Evolutionary conservation across 1,140 invertebrate species (phyloP).

Genomic region (Leptopilina boulardi): DNA sequence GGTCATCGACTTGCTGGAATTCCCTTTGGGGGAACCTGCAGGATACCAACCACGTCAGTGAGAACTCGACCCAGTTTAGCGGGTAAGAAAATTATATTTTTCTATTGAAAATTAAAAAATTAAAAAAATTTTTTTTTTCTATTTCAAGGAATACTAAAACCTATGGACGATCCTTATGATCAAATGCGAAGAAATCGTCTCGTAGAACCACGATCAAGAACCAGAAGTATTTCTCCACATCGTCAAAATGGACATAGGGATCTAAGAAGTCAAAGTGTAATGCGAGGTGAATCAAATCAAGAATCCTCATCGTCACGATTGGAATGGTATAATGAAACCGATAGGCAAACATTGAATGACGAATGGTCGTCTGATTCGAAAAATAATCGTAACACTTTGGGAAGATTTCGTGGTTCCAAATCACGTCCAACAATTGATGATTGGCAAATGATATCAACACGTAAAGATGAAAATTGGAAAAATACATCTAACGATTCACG

Average conservation of each 20-base stretch:
- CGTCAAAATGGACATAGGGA: constrained; percentile 73
- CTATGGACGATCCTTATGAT: constrained; percentile 84
- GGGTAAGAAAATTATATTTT: constrained; percentile 57
- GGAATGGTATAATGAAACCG: constrained; percentile 69
- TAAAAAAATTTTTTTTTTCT: neutral
- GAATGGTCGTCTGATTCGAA: constrained; percentile 40
- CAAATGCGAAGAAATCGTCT: constrained; percentile 85
- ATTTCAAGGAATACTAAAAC: constrained; percentile 65
- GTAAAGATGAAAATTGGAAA: constrained; percentile 49
- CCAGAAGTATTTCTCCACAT: constrained; percentile 79
- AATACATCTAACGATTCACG: constrained; percentile 65
- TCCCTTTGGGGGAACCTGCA: constrained; percentile 76
- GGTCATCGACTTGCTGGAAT: constrained; percentile 82
- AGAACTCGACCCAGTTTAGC: constrained; percentile 70
- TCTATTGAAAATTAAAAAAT: no score
- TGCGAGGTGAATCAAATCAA: constrained; percentile 66
- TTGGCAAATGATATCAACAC: constrained; percentile 44
- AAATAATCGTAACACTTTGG: constrained; percentile 36
- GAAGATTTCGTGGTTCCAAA: constrained; percentile 52
- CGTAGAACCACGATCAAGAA: constrained; percentile 79
- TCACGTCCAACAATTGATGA: neutral
- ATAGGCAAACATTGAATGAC: constrained; percentile 33
- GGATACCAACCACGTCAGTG: constrained; percentile 77
- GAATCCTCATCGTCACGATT: constrained; percentile 55
- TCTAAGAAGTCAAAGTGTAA: constrained; percentile 76